Base-by-base conservation (phyloP, 2,797 vertebrate genomes). In the Cheirogaleus major region DNA sequence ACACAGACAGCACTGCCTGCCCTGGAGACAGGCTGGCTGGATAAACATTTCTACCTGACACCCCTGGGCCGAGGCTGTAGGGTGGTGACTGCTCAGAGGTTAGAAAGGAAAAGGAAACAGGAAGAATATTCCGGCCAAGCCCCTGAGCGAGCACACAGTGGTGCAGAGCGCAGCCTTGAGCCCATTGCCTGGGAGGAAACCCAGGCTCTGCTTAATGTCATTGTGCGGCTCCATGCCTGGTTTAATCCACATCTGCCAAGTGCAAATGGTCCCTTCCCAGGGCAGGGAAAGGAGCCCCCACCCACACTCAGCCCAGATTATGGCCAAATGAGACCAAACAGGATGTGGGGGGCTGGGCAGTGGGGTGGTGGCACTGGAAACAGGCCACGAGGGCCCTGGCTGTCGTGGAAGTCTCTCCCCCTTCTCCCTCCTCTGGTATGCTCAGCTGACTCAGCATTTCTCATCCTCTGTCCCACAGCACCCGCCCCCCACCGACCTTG, bases 141-240 rank as follows among this genome's bases (percentile, higher is more conserved):
- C 22, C 17, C 57, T 23, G 23, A 13, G 41, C 0, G 27, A 78
- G 50, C 48, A 15, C 43, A 38, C 0, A 5, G 69, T 6, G 30
- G 4, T 45, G 8, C 14, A 45, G 41, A 35, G 35, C 2, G 2
- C 18, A 80, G 80, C 65, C 25, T 63, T 0, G 0, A 14, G 48
- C 15, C 1, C 27, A 41, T 7, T 8, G 10, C 30, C 57, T 59
- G 45, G 41, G n/a, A 38, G 27, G 18, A 22, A 41, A n/a, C 10
- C 43, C n/a, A 20, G n/a, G 72, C 9, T 57, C 79, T 2, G 2
- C 0, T 8, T 2, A 13, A 32, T 0, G 0, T 57, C 4, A 1
- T 32, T 20, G 3, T 61, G 83, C 13, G 23, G 7, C 50, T 45
- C 32, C 4, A 12, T 43, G 75, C 27, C 2, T 14, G 32, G n/a